phyloP scores from a whole-genome alignment of 2,113 vertebrate species.

The Spheniscus mendiculus region DNA sequence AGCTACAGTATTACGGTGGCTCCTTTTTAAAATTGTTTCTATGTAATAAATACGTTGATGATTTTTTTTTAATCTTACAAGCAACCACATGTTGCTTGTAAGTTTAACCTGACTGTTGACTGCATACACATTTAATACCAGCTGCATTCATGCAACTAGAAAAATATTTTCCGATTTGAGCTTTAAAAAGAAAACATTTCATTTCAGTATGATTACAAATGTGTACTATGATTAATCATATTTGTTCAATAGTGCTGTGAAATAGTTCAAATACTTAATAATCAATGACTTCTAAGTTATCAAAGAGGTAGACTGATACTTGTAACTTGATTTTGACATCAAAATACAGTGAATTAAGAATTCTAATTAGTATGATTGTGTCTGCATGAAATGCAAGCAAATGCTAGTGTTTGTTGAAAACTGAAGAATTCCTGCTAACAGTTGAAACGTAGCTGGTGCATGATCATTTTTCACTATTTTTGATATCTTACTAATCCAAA shows the following conservation, averaged over 20 bases:
- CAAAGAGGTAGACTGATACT: not conserved
- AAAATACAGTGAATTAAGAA: not conserved
- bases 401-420: not conserved
- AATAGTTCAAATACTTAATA: not conserved
- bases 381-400: not conserved
- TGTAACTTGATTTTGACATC: not conserved
- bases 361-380: not conserved
- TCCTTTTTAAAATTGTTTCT: not conserved
- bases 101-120: not conserved
- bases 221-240: not conserved
- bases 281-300: not conserved
- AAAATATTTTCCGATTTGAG: not conserved
- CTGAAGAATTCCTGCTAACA: not conserved
- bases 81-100: not conserved
- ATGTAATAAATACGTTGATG: rapidly evolving
- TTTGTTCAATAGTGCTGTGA: not conserved
- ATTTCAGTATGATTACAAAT: not conserved
- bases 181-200: not conserved
- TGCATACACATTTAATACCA: not conserved
- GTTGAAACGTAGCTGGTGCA: not conserved
- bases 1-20: not conserved
- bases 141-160: not conserved
- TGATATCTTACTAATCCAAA: not conserved
- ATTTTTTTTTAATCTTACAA: not conserved
- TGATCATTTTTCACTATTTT: not conserved